Evolutionary conservation across 1,140 invertebrate genomes (phyloP), one percentile per base, ranked within the genome.

Genomic region (Drosophila repleta): DNA sequence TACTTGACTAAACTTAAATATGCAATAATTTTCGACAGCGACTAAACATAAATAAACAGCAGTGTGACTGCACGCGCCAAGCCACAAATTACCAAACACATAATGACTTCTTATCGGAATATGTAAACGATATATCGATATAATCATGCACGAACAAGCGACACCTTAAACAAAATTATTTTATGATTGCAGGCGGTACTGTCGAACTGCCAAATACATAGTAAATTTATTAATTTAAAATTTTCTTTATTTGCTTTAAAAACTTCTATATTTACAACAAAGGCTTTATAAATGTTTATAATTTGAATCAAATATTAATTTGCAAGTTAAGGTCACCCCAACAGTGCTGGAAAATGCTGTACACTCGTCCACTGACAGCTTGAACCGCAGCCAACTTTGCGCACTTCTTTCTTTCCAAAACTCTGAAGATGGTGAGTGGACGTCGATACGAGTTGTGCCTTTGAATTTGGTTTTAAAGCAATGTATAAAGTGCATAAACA

Each of bases 351-450:
- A 69, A 45, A 56, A 17, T 35, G 6, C 0, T 1, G 6, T 13
- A 7, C 17, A 37, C 3, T 10, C 5, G 20, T 45, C 21, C 24
- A 68, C n/a, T 79, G 64, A 56, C 56, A 26, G 26, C 49, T 21
- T 46, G 1, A 66, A 79, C n/a, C 67, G 78, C 77, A 75, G 75
- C 89, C 76, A 91, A 91, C 90, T 91, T 91, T 64, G 17, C 74
- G 72, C 45, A 80, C 65, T 89, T 91, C 89, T 77, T 91, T 90
- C 90, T 91, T 91, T 88, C 78, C 51, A 56, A 90, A 87, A 77
- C 72, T 74, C 74, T 83, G 68, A 91, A 90, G 78, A 91, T 91
- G 90, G 90, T 91, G 79, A 90, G 90, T 91, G 74, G 80, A 87
- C 71, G 90, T 90, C 56, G 48, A 41, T 72, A 48, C 41, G 61